Conservation (phyloP, 2,888 invertebrate genomes). For the Cremastinae sp. region DNA sequence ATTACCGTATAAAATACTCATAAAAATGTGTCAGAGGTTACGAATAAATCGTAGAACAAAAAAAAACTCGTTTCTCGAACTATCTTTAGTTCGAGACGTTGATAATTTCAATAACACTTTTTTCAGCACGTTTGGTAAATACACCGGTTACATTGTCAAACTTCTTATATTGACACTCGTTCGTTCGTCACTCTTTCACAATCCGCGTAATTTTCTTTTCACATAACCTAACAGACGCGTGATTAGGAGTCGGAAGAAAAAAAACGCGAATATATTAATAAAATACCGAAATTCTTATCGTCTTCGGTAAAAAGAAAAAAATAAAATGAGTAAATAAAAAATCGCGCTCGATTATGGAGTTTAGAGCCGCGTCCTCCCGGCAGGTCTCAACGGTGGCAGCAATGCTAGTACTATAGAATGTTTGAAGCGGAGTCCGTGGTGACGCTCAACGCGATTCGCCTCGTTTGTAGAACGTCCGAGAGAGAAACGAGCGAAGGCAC, state of each 20-base stretch:
- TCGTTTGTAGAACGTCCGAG: conserved; percentile 23
- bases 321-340: background rate
- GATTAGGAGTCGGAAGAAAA: conserved; percentile 10
- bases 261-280: background rate
- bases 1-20: no score
- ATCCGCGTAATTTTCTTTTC: background rate
- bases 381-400: conserved; percentile 36
- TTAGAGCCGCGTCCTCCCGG: conserved; percentile 2
- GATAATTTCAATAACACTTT: background rate
- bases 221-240: conserved; percentile 15
- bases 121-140: background rate
- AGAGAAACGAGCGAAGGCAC: conserved; percentile 3
- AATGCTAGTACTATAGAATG: conserved; percentile 40
- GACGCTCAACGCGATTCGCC: conserved; percentile 39
- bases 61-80: no score
- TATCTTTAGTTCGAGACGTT: no score
- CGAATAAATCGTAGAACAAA: no score
- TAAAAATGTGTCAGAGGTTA: no score
- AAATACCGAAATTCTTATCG: no score
- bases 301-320: background rate
- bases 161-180: conserved; percentile 10
- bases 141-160: conserved; percentile 1
- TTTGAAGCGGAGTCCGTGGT: conserved; percentile 34
- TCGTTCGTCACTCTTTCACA: background rate
- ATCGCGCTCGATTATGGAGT: background rate